Conservation (phyloP, 2,888 invertebrate genomes). For the Acrobasis repandana region DNA sequence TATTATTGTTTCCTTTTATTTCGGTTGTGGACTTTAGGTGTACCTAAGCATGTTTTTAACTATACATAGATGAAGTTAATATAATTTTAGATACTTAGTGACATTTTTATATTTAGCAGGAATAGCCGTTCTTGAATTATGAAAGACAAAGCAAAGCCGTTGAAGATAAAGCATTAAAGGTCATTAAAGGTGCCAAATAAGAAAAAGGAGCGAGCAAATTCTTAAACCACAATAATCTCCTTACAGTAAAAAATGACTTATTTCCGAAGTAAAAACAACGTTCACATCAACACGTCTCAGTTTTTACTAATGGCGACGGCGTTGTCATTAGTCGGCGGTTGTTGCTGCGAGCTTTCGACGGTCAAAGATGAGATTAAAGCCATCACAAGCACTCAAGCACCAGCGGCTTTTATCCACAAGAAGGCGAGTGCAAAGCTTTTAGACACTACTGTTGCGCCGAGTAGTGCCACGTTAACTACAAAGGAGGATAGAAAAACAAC, state of each 20-base stretch:
- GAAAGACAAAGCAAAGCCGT: constrained; percentile 41
- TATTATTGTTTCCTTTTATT: too few species aligned
- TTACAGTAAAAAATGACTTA: constrained; percentile 24
- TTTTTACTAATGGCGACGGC: constrained; percentile 50
- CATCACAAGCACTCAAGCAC: constrained; percentile 51
- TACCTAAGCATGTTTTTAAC: too few species aligned
- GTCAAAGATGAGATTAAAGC: constrained; percentile 54
- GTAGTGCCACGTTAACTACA: constrained; percentile 61
- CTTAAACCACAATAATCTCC: constrained; percentile 26
- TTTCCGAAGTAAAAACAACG: constrained; percentile 38
- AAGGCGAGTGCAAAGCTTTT: constrained; percentile 54
- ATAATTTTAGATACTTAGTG: not conserved
- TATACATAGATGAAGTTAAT: not conserved
- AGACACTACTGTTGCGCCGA: constrained; percentile 54
- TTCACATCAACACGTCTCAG: constrained; percentile 37
- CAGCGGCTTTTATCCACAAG: constrained; percentile 49
- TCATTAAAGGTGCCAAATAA: constrained; percentile 40
- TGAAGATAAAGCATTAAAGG: too few species aligned
- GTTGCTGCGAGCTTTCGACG: constrained; percentile 51
- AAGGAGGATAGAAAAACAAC: constrained; percentile 66
- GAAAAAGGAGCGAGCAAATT: constrained; percentile 27
- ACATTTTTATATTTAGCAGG: constrained; percentile 38
- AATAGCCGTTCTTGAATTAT: constrained; percentile 29
- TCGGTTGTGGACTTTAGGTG: too few species aligned
- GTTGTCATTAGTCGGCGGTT: constrained; percentile 55